Evolutionary conservation across 2,888 invertebrate species (phyloP), one percentile per base, ranked within the genome.

Genomic region (Fabriciana adippe): DNA sequence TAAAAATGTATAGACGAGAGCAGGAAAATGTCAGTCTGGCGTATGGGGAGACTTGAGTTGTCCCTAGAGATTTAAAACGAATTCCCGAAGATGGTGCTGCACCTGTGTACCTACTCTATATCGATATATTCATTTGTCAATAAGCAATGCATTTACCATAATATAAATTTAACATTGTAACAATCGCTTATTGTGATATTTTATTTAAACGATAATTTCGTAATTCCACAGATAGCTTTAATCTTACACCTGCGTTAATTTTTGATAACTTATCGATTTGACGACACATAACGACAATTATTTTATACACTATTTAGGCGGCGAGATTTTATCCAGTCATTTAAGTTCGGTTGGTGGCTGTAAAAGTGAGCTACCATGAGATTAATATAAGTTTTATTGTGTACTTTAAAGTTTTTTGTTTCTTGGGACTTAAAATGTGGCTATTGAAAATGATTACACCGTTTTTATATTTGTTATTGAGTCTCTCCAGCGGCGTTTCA

Each of bases 231-330:
- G 47, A 51, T 18, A 48, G 15, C 48, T 11, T 55, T 81, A 84
- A 89, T 87, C 87, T 72, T 64, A 75, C 87, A 89, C 88, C 88
- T 89, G 88, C 81, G 76, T 79, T 81, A 80, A 80, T 81, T 84
- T 79, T 67, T 73, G 86, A 88, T 89, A 88, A 68, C 69, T 66
- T 88, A 89, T 89, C 86, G 75, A 75, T 75, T 73, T 73, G 74
- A 69, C 79, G 35, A 61, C 15, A 53, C 26, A 61, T 35, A 61
- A 73, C 50, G 47, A 68, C 72, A 74, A 76, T 69, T 77, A 80
- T 45, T 53, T 31, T 64, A 67, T 69, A 45, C 47, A 53, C 55
- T 64, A 53, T 62, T 67, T n/a, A 50, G 41, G 57, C 48, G 16
- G 57, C 41, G 55, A 60, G 45, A 48, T 55, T 60, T 65, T 21